A percentile compares a stretch with the other conserved stretches of the same genome.
phyloP scores from a whole-genome alignment of 2,888 invertebrate genomes.

The Agriopis leucophaearia region DNA sequence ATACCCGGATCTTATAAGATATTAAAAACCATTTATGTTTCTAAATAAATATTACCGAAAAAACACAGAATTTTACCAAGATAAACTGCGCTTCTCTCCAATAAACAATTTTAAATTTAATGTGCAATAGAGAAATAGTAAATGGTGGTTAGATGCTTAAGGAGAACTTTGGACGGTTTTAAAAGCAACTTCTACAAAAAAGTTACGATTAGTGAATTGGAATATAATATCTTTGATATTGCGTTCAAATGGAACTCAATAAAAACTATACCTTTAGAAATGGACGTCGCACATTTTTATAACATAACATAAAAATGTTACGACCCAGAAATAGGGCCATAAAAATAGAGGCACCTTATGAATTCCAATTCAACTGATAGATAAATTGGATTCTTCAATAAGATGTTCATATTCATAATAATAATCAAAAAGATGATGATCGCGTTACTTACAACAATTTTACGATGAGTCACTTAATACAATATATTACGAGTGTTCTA shows the following conservation, averaged over 20 bases:
- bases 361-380: slow-evolving; percentile 25
- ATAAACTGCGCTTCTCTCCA: too few species aligned
- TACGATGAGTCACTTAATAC: background rate
- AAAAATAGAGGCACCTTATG: slow-evolving; percentile 27
- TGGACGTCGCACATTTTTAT: slow-evolving; percentile 35
- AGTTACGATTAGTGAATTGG: slow-evolving; percentile 9
- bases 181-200: background rate
- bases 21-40: too few species aligned
- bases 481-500: background rate
- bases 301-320: slow-evolving; percentile 38
- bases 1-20: too few species aligned
- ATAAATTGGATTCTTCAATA: slow-evolving; percentile 11
- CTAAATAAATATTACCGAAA: too few species aligned
- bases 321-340: slow-evolving; percentile 32
- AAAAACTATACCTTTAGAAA: slow-evolving; percentile 28
- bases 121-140: too few species aligned
- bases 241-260: slow-evolving; percentile 18
- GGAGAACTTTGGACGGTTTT: too few species aligned
- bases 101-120: too few species aligned
- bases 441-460: background rate
- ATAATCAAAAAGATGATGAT: background rate
- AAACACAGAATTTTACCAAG: too few species aligned
- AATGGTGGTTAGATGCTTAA: too few species aligned
- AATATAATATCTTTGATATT: slow-evolving; percentile 12
- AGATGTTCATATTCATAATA: background rate